Conservation (phyloP, 2,113 vertebrate species). For the Python bivittatus region DNA sequence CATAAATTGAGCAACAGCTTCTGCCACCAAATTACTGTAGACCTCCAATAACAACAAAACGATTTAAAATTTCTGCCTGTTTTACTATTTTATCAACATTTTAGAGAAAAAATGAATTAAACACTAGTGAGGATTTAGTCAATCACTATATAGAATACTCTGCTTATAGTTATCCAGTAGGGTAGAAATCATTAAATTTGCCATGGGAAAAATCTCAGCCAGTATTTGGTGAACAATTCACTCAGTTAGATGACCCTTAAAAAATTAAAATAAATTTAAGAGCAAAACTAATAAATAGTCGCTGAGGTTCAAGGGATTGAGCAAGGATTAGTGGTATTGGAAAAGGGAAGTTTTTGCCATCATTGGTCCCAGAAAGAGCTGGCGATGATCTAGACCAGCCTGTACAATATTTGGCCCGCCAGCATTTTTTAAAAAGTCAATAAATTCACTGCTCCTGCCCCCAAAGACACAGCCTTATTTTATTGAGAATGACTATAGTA, state of each 20-base stretch:
- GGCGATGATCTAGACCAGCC: not conserved
- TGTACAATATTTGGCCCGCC: not conserved
- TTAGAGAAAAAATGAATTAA: no score
- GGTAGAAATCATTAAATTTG: not conserved
- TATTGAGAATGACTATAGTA: not conserved
- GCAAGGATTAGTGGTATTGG: not conserved
- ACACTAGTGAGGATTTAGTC: no score
- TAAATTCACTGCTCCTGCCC: not conserved
- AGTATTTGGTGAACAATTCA: not conserved
- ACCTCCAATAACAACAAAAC: no score
- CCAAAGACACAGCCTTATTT: not conserved
- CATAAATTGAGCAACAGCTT: no score
- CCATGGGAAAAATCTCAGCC: not conserved
- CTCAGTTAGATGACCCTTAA: not conserved
- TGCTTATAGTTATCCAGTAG: not conserved
- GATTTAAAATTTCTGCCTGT: no score
- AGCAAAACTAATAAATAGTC: not conserved
- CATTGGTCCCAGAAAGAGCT: not conserved
- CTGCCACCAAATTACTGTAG: no score
- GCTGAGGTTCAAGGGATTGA: not conserved
- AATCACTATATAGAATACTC: not conserved
- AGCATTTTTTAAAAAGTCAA: not conserved
- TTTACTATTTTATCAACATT: no score
- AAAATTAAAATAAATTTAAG: not conserved
- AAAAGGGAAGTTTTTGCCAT: not conserved